Evolutionary conservation across 2,888 invertebrate species (phyloP), one percentile per base, ranked within the genome.

Genomic region (Gibbula magus): DNA sequence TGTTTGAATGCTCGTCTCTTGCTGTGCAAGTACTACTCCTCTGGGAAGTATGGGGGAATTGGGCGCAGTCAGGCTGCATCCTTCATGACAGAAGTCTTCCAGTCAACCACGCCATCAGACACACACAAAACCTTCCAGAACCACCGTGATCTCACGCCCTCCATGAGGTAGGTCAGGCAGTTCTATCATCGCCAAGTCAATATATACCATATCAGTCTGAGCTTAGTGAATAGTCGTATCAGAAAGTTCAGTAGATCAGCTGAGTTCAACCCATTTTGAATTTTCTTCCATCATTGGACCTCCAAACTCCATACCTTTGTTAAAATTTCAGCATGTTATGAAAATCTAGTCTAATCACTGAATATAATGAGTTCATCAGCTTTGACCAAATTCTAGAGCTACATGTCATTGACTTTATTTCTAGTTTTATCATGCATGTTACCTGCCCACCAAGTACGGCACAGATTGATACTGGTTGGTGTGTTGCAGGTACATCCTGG

Each of bases 401-500:
- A n/a, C n/a, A n/a, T n/a, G n/a, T n/a, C n/a, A n/a, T n/a, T n/a
- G n/a, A n/a, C n/a, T n/a, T n/a, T n/a, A n/a, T n/a, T n/a, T n/a
- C n/a, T n/a, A 35, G 5, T 45, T 45, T 7, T 7, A 45, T 45
- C 45, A 10, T 45, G 45, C 13, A 13, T 45, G 13, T 45, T 5
- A 5, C 10, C 10, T 10, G 13, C 1, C 10, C 1, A 45, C 5
- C 10, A 45, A 45, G 45, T 45, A 13, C 13, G 45, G 13, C 45
- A 45, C 13, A 13, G 45, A 45, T 1, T 13, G 10, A 10, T 10
- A 45, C 10, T 5, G 35, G n/a, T 70, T 18, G 8, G 16, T 35
- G 32, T 79, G 45, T 75, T 51, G 13, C 86, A 92, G 92, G 79
- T 92, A 92, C 80, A 92, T 92, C 73, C 83, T 92, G 75, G 88